Percentiles rank a stretch among this genome's conserved stretches.
phyloP scores from a whole-genome alignment of 2,797 vertebrate species.

The Saxicola maurus region DNA sequence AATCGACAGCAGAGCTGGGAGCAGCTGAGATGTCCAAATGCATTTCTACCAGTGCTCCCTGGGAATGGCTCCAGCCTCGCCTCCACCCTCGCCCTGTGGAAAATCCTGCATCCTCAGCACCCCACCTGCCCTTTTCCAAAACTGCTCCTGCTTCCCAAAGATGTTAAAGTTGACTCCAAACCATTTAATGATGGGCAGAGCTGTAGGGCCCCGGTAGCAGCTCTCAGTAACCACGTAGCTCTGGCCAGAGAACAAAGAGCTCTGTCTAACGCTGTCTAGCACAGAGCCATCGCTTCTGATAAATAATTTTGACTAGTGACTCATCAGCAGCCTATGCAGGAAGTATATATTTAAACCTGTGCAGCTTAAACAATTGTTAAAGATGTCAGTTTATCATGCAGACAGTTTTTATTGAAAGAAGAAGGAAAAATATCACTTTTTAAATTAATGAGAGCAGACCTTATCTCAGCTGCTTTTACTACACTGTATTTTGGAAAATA shows the following conservation, averaged over 20 bases:
- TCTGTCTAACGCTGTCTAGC: constrained; percentile 11
- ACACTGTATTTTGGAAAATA: constrained; percentile 23
- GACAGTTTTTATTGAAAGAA: constrained; percentile 50
- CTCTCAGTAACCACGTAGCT: not conserved
- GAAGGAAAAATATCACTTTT: constrained; percentile 48
- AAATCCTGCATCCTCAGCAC: fast-evolving
- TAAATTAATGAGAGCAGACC: constrained; percentile 55
- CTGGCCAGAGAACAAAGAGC: constrained; percentile 11
- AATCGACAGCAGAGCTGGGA: not conserved
- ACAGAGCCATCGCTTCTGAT: constrained; percentile 46
- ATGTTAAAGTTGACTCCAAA: not conserved
- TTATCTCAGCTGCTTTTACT: constrained; percentile 41
- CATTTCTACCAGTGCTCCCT: not conserved
- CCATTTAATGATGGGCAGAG: not conserved
- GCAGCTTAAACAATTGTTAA: constrained; percentile 57
- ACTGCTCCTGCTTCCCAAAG: not conserved
- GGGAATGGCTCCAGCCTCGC: not conserved
- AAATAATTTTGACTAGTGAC: constrained; percentile 69
- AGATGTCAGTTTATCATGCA: constrained; percentile 51
- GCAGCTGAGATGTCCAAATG: not conserved
- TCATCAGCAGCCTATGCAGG: constrained; percentile 64
- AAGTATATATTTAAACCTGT: constrained; percentile 37
- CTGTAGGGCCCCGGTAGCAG: not conserved
- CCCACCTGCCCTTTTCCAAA: fast-evolving
- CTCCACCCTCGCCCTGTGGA: fast-evolving